Conservation (phyloP, 2,888 invertebrate genomes). For the Pomacea canaliculata region DNA sequence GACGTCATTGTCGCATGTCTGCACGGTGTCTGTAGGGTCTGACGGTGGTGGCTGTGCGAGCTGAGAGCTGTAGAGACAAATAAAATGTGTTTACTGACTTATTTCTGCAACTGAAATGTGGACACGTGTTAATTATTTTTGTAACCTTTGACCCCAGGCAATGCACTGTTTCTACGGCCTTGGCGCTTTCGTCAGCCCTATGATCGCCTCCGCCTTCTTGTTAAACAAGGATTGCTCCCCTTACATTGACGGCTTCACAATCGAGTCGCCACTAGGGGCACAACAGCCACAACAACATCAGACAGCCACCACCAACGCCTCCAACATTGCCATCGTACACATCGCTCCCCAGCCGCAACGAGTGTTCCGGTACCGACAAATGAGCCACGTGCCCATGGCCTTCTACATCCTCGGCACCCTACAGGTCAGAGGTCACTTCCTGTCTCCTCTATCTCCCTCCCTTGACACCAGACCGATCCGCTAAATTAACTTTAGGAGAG, state of each 20-base stretch:
- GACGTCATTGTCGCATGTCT: too few species aligned
- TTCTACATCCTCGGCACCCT: constrained; percentile 71
- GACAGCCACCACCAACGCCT: constrained; percentile 8
- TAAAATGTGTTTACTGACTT: too few species aligned
- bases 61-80: too few species aligned
- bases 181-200: constrained; percentile 72
- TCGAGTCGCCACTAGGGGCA: constrained; percentile 19
- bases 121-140: too few species aligned
- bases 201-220: constrained; percentile 72
- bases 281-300: background rate
- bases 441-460: too few species aligned
- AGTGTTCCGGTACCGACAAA: constrained; percentile 58
- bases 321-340: constrained; percentile 22
- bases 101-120: too few species aligned
- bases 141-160: constrained; percentile 58
- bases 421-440: constrained; percentile 62
- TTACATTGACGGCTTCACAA: constrained; percentile 58
- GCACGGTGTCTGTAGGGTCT: too few species aligned
- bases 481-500: too few species aligned
- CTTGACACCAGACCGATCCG: too few species aligned
- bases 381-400: constrained; percentile 67
- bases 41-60: too few species aligned
- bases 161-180: constrained; percentile 72
- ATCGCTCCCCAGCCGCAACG: constrained; percentile 44
- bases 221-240: constrained; percentile 70